These are phyloP conservation scores for Polypedilum pembai DNA, from an alignment of 1,140 invertebrate genomes.

Conservation along the genomic window DNA sequence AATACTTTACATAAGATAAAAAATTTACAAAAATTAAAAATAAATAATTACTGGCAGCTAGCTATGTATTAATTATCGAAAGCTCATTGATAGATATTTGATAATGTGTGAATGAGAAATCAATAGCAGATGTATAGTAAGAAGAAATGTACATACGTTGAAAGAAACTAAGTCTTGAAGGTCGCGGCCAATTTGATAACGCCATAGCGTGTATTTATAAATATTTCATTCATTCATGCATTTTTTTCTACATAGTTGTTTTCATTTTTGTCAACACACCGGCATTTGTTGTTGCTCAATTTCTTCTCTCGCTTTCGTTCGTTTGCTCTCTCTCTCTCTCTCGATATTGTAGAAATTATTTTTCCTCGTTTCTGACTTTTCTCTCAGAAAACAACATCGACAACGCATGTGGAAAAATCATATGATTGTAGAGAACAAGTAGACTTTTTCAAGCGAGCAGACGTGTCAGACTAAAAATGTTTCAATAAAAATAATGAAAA, in stretches of 20 bases:
- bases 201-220: background rate
- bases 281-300: background rate
- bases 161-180: background rate
- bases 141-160: background rate
- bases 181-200: background rate
- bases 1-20: too few species aligned
- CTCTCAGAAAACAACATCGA: too few species aligned
- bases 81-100: too few species aligned
- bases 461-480: background rate
- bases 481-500: background rate
- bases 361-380: too few species aligned
- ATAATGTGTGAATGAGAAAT: background rate
- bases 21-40: too few species aligned
- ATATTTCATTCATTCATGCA: background rate
- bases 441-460: background rate
- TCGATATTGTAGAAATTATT: background rate
- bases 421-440: background rate
- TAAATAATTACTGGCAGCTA: too few species aligned
- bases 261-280: constrained; percentile 3
- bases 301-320: background rate
- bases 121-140: background rate
- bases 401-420: constrained; percentile 5
- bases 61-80: too few species aligned
- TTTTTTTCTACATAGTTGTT: background rate
- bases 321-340: background rate